Base-by-base conservation (phyloP, 2,888 invertebrate species). In the Mythimna loreyi region DNA sequence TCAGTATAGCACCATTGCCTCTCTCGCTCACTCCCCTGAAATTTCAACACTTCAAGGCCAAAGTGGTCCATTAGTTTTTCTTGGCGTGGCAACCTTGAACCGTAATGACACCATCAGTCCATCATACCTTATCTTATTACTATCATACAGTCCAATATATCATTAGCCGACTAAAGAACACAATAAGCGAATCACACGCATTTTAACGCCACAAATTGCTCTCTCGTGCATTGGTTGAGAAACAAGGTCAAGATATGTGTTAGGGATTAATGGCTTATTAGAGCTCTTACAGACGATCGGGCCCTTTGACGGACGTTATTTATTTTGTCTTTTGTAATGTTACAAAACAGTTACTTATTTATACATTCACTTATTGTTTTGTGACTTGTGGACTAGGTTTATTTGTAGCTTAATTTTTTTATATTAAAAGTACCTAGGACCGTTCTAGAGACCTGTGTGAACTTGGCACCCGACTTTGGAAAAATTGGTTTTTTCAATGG, bases 191-290 rank as follows among this genome's bases (percentile, higher is more conserved):
- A 90, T 88, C 84, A 82, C 74, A 86, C 86, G 87, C 87, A 89
- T 86, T 88, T 86, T 83, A 81, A 83, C 79, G 75, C 80, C 72
- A 88, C 85, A 83, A 89, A 88, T 87, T 83, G 83, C 79, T 72
- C 61, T 76, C 69, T 82, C 83, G 78, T 86, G 85, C 80, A 78
- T 79, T 62, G 70, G 77, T 83, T 82, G 56, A 77, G 82, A 83
- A 89, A 88, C 85, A 89, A 89, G 90, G 90, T 86, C 89, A 85
- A 80, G 81, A 86, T 77, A 83, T 72, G 70, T 69, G 60, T 66
- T 72, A 75, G 58, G 43, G 73, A 80, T 80, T 77, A 67, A 68
- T 66, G 60, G 64, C 40, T 62, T 62, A 30, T 74, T 67, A 77
- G 43, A 52, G 75, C 80, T 64, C 61, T 78, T 72, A 55, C 75